Percentiles rank a stretch among this genome's conserved stretches.
Evolutionary conservation across 1,140 invertebrate species (phyloP).

Genomic region (Sarcophaga bullata): DNA sequence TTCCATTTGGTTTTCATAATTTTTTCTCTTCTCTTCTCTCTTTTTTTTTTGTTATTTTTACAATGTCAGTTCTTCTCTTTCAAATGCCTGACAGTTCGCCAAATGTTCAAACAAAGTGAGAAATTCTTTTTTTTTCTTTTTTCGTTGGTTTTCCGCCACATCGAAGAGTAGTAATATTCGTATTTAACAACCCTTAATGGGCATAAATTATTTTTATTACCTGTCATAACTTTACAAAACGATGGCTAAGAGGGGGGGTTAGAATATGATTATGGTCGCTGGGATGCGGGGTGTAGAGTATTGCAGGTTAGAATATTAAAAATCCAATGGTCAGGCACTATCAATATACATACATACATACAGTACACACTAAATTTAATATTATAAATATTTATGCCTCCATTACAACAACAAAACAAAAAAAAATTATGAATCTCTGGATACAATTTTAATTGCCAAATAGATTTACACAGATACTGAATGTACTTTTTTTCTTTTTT

Average conservation of each 20-base stretch:
- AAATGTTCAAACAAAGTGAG: constrained; percentile 24
- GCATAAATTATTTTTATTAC: constrained; percentile 41
- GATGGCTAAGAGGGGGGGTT: background rate
- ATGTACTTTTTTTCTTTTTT: no score
- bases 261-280: no score
- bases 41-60: constrained; percentile 16
- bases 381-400: constrained; percentile 25
- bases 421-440: no score
- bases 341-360: background rate
- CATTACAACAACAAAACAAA: no score
- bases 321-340: background rate
- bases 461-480: background rate
- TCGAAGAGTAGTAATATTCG: background rate
- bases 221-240: constrained; percentile 23
- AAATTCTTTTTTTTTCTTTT: constrained; percentile 19
- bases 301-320: background rate
- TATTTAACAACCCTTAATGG: constrained; percentile 35
- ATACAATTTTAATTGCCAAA: constrained; percentile 14
- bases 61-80: background rate
- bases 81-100: constrained; percentile 33
- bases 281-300: background rate
- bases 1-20: no score
- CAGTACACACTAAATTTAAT: background rate
- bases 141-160: background rate
- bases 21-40: no score